Conservation (phyloP, 2,888 invertebrate genomes). For the Tetragonisca angustula region DNA sequence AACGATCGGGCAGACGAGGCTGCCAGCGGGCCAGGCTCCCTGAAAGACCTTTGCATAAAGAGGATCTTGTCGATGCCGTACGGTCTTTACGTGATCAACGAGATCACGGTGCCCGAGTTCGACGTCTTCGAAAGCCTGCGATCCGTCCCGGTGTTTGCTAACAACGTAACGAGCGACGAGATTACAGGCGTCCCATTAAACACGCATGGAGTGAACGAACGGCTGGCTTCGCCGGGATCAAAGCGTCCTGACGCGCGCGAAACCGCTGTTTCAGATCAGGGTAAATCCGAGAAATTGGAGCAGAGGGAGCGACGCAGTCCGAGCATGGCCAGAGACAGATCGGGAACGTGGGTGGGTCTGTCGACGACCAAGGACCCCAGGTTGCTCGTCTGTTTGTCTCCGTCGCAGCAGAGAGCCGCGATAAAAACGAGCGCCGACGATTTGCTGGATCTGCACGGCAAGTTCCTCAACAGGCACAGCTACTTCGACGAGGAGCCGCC, state of each 20-base stretch:
- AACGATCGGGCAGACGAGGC: background rate
- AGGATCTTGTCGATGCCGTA: constrained; percentile 88
- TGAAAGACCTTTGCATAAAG: constrained; percentile 88
- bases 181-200: constrained; percentile 43
- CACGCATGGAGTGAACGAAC: constrained; percentile 62
- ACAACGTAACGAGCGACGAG: constrained; percentile 35
- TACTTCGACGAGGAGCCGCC: constrained; percentile 84
- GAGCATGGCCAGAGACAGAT: background rate
- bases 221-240: constrained; percentile 8
- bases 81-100: constrained; percentile 86
- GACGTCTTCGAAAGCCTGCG: constrained; percentile 74
- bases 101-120: constrained; percentile 73
- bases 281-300: constrained; percentile 33
- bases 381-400: constrained; percentile 89
- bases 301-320: background rate
- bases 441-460: constrained; percentile 89
- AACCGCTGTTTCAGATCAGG: constrained; percentile 64
- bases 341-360: constrained; percentile 86
- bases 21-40: constrained; percentile 83
- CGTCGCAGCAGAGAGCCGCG: constrained; percentile 88
- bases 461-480: constrained; percentile 88
- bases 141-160: constrained; percentile 65
- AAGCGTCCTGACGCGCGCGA: constrained; percentile 20
- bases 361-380: constrained; percentile 87
- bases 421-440: constrained; percentile 86